phyloP scores from a whole-genome alignment of 2,888 invertebrate genomes.

The Mimumesa dahlbomi region DNA sequence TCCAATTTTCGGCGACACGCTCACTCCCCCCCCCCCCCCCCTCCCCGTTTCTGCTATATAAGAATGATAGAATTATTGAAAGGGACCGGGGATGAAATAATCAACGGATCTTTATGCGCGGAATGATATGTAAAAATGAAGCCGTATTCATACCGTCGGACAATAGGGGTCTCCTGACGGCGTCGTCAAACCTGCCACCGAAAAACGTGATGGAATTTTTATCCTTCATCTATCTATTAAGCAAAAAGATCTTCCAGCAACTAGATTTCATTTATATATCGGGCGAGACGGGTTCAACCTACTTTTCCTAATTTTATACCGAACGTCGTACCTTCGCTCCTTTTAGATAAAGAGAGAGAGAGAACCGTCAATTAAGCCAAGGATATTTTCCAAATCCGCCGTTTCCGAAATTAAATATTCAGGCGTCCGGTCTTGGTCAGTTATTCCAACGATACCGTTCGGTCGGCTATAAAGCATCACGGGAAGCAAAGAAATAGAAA shows the following conservation, averaged over 20 bases:
- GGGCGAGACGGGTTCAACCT: neutral
- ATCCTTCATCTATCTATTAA: neutral
- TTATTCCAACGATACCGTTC: slow-evolving; percentile 32
- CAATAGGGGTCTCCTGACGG: slow-evolving; percentile 14
- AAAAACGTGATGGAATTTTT: slow-evolving; percentile 8
- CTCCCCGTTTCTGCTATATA: neutral
- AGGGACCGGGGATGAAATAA: slow-evolving; percentile 36
- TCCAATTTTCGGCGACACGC: slow-evolving; percentile 53
- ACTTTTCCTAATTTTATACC: neutral
- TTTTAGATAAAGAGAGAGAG: no score
- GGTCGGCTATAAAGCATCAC: slow-evolving; percentile 31
- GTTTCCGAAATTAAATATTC: slow-evolving; percentile 15
- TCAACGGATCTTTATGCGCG: slow-evolving; percentile 13
- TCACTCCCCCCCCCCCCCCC: no score
- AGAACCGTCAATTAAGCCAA: no score
- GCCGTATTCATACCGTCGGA: slow-evolving; percentile 6
- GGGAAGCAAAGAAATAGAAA: neutral
- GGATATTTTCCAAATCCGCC: slow-evolving; percentile 11
- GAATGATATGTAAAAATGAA: slow-evolving; percentile 10
- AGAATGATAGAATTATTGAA: slow-evolving; percentile 33
- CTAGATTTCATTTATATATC: neutral
- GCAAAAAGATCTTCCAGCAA: neutral
- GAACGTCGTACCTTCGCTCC: neutral
- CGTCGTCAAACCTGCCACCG: neutral
- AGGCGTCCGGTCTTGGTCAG: slow-evolving; percentile 9